Conservation (phyloP, 2,113 vertebrate genomes). For the Stegostoma tigrinum region DNA sequence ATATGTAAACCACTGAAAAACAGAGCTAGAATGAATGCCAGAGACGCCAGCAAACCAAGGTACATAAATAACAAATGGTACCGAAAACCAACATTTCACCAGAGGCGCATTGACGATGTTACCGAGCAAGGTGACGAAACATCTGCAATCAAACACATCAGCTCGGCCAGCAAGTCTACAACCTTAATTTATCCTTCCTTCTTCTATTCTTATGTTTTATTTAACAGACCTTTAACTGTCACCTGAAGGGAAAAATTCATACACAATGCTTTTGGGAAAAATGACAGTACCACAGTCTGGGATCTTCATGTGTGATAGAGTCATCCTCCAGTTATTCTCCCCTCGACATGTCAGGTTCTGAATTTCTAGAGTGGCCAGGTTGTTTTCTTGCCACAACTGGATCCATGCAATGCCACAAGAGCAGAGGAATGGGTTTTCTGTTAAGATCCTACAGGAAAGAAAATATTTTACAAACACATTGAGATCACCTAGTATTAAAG, state of each 20-base stretch:
- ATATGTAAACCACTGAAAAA: no score
- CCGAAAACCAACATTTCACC: no score
- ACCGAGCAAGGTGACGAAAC: no score
- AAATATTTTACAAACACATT: not conserved
- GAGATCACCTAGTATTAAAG: not conserved
- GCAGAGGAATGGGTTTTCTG: constrained; percentile 84
- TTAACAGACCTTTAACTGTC: not conserved
- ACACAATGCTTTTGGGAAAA: not conserved
- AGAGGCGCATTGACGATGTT: no score
- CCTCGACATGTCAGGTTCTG: constrained; percentile 79
- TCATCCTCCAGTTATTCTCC: constrained; percentile 70
- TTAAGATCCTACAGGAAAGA: constrained; percentile 63
- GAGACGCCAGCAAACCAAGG: no score
- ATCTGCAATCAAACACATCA: no score
- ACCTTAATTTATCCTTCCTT: not conserved
- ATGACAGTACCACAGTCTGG: constrained; percentile 77
- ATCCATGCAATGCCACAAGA: constrained; percentile 97
- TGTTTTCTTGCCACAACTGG: constrained; percentile 79
- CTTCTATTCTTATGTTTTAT: not conserved
- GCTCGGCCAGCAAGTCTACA: no score
- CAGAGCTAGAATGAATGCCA: no score
- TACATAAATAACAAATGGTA: no score
- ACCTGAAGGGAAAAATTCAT: not conserved
- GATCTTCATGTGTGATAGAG: constrained; percentile 68
- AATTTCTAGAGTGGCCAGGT: constrained; percentile 58